phyloP scores from a whole-genome alignment of 2,888 invertebrate genomes.

The Venustoraphidia nigricollis region DNA sequence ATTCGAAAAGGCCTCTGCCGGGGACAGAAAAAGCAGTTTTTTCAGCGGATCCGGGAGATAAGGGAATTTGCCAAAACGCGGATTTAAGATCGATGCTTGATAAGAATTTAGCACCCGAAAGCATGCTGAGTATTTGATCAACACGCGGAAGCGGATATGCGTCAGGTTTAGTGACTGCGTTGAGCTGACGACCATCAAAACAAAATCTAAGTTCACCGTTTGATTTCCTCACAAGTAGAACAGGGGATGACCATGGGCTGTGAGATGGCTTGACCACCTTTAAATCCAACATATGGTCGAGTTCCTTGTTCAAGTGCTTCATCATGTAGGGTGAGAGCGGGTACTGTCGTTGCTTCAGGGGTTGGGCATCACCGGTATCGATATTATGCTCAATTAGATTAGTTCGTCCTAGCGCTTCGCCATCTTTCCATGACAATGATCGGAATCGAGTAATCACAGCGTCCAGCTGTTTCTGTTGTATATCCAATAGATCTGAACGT shows the following conservation, averaged over 20 bases:
- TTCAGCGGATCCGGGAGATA: slow-evolving; percentile 11
- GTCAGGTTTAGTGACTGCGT: slow-evolving; percentile 14
- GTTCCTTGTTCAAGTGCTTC: too few relatives aligned
- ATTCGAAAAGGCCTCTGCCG: slow-evolving; percentile 17
- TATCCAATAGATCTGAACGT: too few relatives aligned
- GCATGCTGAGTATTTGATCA: slow-evolving; percentile 12
- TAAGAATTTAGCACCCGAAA: slow-evolving; percentile 13
- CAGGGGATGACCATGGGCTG: slow-evolving; percentile 14
- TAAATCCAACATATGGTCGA: too few relatives aligned
- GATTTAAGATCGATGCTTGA: slow-evolving; percentile 12
- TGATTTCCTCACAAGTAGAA: slow-evolving; percentile 14
- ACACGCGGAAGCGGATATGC: slow-evolving; percentile 15
- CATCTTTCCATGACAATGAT: not conserved
- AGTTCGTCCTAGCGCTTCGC: not conserved
- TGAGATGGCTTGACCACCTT: not conserved
- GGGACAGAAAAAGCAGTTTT: slow-evolving; percentile 19
- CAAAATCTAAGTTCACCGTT: slow-evolving; percentile 13
- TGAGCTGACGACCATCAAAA: slow-evolving; percentile 15
- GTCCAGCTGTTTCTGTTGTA: not conserved
- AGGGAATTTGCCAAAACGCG: slow-evolving; percentile 15
- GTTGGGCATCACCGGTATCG: too few relatives aligned
- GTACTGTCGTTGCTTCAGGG: too few relatives aligned
- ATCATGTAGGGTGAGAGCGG: too few relatives aligned
- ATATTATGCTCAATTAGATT: too few relatives aligned
- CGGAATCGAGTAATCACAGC: not conserved